Conservation (phyloP, 2,113 vertebrate genomes). For the Oenanthe oenanthe region DNA sequence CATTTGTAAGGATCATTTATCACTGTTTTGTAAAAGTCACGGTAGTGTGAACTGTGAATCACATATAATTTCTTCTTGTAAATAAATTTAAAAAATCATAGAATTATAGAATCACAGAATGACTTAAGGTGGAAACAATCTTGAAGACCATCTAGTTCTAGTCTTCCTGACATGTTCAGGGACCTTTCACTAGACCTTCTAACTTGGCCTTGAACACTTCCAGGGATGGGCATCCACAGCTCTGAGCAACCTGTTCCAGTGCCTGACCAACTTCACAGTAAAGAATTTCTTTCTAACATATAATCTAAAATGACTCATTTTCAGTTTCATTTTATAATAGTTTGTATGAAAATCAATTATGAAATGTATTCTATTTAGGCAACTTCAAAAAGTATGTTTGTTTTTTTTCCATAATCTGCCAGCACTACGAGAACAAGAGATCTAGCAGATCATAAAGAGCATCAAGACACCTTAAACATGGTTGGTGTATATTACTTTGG, state of each 20-base stretch:
- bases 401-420: not conserved
- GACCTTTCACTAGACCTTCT: not conserved
- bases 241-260: not conserved
- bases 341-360: not conserved
- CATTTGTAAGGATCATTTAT: not conserved
- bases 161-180: not conserved
- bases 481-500: accelerated
- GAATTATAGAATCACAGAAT: not conserved
- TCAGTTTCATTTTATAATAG: not conserved
- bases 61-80: not conserved
- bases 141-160: not conserved
- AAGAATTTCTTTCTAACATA: not conserved
- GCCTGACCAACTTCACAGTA: not conserved
- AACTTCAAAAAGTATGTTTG: not conserved
- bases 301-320: not conserved
- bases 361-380: not conserved
- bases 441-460: not conserved
- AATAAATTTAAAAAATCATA: not conserved
- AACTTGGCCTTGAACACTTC: accelerated
- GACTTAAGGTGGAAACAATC: not conserved
- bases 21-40: not conserved
- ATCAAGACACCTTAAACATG: not conserved
- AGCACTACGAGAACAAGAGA: not conserved
- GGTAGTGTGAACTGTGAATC: not conserved
- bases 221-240: not conserved